Conservation (phyloP, 1,140 invertebrate species). For the Philaenus spumarius region DNA sequence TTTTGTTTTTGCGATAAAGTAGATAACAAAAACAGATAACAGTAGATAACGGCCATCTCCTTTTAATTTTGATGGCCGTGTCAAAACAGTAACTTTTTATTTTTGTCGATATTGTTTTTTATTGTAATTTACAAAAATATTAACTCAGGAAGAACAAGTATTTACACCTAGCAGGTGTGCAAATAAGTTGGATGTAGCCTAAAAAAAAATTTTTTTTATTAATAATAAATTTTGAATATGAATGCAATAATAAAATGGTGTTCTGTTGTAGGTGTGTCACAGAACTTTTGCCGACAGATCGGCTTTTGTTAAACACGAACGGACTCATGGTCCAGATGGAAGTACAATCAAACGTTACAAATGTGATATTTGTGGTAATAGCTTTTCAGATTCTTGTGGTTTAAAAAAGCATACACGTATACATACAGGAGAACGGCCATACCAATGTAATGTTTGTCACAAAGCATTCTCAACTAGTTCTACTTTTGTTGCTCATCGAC, state of each 20-base stretch:
- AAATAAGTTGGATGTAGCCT: too few relatives aligned
- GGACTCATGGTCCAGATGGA: conserved; percentile 21
- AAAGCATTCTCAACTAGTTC: conserved; percentile 88
- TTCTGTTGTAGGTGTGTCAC: conserved; percentile 2
- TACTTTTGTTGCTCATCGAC: conserved; percentile 77
- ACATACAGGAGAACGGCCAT: conserved; percentile 41
- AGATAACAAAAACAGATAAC: too few relatives aligned
- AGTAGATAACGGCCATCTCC: too few relatives aligned
- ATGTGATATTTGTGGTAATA: conserved; percentile 21
- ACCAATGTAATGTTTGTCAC: conserved; percentile 76
- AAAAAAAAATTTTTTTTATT: too few relatives aligned
- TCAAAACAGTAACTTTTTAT: too few relatives aligned
- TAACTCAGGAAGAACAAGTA: too few relatives aligned
- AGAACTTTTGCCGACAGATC: conserved; percentile 19
- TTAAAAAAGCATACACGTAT: conserved; percentile 24
- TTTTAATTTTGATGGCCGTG: too few relatives aligned
- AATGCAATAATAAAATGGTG: background rate
- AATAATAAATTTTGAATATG: too few relatives aligned
- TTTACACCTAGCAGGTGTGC: too few relatives aligned
- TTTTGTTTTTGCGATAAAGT: too few relatives aligned
- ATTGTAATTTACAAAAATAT: too few relatives aligned
- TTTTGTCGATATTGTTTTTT: too few relatives aligned
- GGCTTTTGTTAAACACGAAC: conserved; percentile 23
- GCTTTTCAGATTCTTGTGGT: conserved; percentile 23
- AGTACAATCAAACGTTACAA: conserved; percentile 17